A percentile compares a stretch with the other conserved stretches of the same genome.
phyloP scores from a whole-genome alignment of 2,888 invertebrate genomes.

The Nineta flava region DNA sequence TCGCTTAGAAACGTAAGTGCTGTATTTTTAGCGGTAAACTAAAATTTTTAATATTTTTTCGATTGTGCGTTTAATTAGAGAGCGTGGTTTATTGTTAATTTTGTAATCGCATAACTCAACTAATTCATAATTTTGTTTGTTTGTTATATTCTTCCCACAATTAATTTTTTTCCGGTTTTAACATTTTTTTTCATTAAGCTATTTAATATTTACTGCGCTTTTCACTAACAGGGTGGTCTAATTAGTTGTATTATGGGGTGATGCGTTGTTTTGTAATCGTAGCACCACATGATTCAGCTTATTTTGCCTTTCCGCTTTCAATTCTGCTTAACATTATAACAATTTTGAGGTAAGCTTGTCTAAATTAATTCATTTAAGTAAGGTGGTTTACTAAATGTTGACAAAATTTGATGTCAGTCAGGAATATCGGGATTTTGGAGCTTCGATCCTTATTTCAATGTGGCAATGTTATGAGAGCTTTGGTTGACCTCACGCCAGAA shows the following conservation, averaged over 20 bases:
- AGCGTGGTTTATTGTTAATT: not conserved
- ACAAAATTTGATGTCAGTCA: too few species aligned
- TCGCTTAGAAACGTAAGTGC: conserved; percentile 80
- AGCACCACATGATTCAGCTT: conserved; percentile 63
- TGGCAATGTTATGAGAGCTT: too few species aligned
- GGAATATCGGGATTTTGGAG: too few species aligned
- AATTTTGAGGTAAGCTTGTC: too few species aligned
- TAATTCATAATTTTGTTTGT: not conserved
- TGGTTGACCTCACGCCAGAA: too few species aligned
- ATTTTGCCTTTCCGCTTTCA: conserved; percentile 26
- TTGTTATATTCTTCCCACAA: not conserved
- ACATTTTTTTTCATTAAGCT: not conserved
- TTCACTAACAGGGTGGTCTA: conserved; percentile 17
- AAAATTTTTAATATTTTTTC: not conserved
- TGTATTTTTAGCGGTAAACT: not conserved
- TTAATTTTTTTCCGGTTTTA: not conserved
- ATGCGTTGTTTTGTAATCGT: conserved; percentile 37
- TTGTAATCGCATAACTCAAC: not conserved
- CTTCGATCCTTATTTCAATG: too few species aligned
- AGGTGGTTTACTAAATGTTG: too few species aligned
- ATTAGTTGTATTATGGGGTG: conserved; percentile 39
- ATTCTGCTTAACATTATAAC: not conserved
- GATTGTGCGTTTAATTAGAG: not conserved
- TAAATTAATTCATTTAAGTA: too few species aligned
- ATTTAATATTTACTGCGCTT: not conserved